Conservation (phyloP, 2,797 vertebrate species). For the Acanthurus leucopareius region DNA sequence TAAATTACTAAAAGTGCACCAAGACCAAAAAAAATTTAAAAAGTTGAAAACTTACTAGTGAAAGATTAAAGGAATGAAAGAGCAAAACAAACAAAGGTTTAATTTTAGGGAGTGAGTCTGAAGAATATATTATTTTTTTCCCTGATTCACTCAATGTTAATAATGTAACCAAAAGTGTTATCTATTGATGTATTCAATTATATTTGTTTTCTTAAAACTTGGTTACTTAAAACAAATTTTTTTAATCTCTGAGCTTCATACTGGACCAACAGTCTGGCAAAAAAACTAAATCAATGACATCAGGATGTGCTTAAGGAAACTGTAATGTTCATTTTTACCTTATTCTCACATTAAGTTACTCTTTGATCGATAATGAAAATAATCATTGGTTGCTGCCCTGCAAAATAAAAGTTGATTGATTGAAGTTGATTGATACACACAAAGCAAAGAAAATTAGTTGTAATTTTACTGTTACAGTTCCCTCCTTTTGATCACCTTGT, state of each 20-base stretch:
- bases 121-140: too few relatives aligned
- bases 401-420: too few relatives aligned
- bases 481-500: slow-evolving; percentile 21
- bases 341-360: too few relatives aligned
- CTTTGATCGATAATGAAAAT: background rate
- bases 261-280: background rate
- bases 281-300: background rate
- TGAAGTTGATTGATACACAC: too few relatives aligned
- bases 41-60: too few relatives aligned
- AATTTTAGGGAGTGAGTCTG: too few relatives aligned
- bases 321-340: too few relatives aligned
- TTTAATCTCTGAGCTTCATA: background rate
- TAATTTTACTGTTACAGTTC: slow-evolving; percentile 28
- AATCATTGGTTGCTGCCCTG: background rate
- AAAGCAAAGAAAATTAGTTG: background rate
- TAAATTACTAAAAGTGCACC: too few relatives aligned
- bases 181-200: background rate
- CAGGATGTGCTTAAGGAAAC: background rate
- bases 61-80: too few relatives aligned
- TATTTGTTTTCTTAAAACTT: background rate
- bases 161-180: background rate
- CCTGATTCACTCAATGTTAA: too few relatives aligned
- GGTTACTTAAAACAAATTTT: background rate
- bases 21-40: too few relatives aligned
- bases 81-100: too few relatives aligned